Percentiles rank a stretch among this genome's conserved stretches.
Conservation (phyloP, 2,113 vertebrate species). For the Zingel zingel region DNA sequence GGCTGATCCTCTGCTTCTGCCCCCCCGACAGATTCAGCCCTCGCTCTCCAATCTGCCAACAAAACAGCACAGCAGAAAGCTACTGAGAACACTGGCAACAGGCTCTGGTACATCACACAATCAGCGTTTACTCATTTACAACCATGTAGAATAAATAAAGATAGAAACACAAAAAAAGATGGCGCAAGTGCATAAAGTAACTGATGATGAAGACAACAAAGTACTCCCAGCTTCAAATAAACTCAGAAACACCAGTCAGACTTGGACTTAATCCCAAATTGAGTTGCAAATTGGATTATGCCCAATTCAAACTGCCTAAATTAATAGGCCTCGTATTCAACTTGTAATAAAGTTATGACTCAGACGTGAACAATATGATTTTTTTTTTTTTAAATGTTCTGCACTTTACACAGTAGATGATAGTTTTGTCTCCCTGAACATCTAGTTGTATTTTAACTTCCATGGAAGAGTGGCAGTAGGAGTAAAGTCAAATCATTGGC, state of each 20-base stretch:
- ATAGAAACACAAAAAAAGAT: neutral
- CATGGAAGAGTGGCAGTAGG: no score
- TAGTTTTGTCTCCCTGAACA: no score
- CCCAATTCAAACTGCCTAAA: neutral
- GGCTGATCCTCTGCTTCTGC: slow-evolving; percentile 87
- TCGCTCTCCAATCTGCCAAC: slow-evolving; percentile 83
- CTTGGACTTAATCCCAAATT: neutral
- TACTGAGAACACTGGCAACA: neutral
- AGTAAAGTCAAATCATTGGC: no score
- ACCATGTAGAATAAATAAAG: neutral
- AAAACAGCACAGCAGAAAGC: slow-evolving; percentile 32
- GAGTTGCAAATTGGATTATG: neutral
- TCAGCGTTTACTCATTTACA: neutral
- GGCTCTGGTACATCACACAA: neutral
- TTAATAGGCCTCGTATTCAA: neutral
- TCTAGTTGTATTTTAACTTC: no score
- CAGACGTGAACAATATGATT: no score
- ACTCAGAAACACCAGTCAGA: neutral
- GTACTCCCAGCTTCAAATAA: neutral
- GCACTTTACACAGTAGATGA: no score
- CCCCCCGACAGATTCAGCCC: slow-evolving; percentile 87
- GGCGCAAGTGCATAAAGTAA: no score
- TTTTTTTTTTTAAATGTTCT: no score
- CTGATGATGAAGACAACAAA: neutral
- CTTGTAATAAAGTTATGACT: no score